Percentiles rank a stretch among this genome's conserved stretches.
Conservation (phyloP, 2,113 vertebrate species). For the Scolopax mira region DNA sequence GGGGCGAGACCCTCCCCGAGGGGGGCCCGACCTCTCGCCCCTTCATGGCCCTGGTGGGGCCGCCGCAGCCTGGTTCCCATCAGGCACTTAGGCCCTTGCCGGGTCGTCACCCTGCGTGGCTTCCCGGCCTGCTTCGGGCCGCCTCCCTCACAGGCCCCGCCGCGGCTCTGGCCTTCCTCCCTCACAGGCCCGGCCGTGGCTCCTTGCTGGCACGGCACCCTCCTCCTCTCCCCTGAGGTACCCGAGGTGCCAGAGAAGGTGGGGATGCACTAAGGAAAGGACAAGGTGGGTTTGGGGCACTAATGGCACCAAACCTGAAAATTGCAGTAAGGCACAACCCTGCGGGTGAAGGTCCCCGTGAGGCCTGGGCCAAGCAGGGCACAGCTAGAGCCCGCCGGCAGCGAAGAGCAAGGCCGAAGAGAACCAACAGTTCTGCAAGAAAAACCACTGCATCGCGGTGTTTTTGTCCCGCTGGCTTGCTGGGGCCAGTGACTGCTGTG, state of each 20-base stretch:
- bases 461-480: fast-evolving
- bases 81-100: too few species aligned
- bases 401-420: fast-evolving
- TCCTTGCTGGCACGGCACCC: not conserved
- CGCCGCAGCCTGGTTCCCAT: not conserved
- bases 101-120: not conserved
- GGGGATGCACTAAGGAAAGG: fast-evolving
- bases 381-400: fast-evolving
- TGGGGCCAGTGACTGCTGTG: not conserved
- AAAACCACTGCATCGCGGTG: fast-evolving
- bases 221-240: not conserved
- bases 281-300: too few species aligned
- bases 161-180: not conserved
- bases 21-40: not conserved
- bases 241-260: too few species aligned
- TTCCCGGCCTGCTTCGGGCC: not conserved
- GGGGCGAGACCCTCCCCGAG: not conserved
- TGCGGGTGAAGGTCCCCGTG: fast-evolving
- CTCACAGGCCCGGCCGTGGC: not conserved
- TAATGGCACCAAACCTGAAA: fast-evolving
- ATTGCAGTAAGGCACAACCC: fast-evolving
- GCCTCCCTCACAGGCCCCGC: not conserved
- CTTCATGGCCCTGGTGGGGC: not conserved
- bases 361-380: not conserved
- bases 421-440: fast-evolving